Evolutionary conservation across 2,888 invertebrate genomes (phyloP).

Genomic region (Beris morrisii): DNA sequence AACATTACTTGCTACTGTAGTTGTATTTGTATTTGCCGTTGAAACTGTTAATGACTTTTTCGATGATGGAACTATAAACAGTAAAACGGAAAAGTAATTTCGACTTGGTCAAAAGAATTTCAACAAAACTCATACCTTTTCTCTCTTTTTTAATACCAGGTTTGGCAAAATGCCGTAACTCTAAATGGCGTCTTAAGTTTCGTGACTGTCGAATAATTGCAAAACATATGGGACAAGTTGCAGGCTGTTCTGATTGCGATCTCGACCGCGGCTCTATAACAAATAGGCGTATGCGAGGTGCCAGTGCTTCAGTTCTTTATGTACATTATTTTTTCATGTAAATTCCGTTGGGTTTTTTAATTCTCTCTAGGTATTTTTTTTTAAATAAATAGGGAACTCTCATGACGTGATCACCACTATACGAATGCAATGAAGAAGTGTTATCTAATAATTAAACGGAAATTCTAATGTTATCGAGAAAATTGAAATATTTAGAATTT

Average conservation of each 20-base stretch:
- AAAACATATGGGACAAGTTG: constrained; percentile 63
- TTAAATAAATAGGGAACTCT: too few relatives aligned
- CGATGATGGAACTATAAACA: constrained; percentile 41
- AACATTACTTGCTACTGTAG: constrained; percentile 42
- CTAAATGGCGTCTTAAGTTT: constrained; percentile 62
- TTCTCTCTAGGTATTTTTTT: too few relatives aligned
- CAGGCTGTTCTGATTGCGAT: constrained; percentile 65
- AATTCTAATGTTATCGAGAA: too few relatives aligned
- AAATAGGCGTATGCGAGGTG: too few relatives aligned
- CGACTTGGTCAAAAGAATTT: constrained; percentile 36
- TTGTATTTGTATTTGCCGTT: constrained; percentile 32
- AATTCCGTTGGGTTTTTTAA: too few relatives aligned
- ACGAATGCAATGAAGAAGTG: too few relatives aligned
- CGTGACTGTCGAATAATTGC: constrained; percentile 63
- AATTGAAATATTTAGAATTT: too few relatives aligned
- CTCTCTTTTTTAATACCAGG: constrained; percentile 56
- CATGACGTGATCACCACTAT: too few relatives aligned
- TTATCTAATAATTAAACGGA: too few relatives aligned
- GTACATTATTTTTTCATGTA: too few relatives aligned
- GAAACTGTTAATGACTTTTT: constrained; percentile 39
- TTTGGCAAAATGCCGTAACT: constrained; percentile 56
- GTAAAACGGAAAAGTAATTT: not conserved
- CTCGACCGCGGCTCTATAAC: constrained; percentile 58
- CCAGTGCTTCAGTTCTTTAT: too few relatives aligned
- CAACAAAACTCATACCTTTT: constrained; percentile 49